These are phyloP conservation scores for Euplagia quadripunctaria DNA, from an alignment of 2,888 invertebrate species.

Conservation along the genomic window DNA sequence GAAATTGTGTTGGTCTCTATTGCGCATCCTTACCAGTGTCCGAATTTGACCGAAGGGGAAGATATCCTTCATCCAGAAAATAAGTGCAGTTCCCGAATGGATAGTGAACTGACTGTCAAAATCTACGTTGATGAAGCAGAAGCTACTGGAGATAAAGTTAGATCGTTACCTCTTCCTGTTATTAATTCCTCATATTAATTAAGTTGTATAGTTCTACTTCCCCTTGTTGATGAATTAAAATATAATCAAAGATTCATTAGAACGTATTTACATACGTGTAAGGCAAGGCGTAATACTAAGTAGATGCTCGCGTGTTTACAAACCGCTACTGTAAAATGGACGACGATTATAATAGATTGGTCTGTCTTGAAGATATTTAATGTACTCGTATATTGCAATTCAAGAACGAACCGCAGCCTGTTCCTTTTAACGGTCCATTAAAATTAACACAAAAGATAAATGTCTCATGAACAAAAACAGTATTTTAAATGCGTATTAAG, in stretches of 20 bases:
- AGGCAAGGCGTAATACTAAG: constrained; percentile 27
- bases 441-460: constrained; percentile 22
- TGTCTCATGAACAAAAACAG: not conserved
- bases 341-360: constrained; percentile 5
- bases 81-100: too few relatives aligned
- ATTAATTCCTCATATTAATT: constrained; percentile 4
- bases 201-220: constrained; percentile 2
- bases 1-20: too few relatives aligned
- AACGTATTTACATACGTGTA: constrained; percentile 47
- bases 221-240: constrained; percentile 2
- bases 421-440: constrained; percentile 51
- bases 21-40: too few relatives aligned
- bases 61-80: too few relatives aligned
- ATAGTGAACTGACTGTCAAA: not conserved
- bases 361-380: constrained; percentile 1
- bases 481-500: not conserved
- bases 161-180: not conserved
- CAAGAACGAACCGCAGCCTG: constrained; percentile 23
- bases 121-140: not conserved
- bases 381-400: not conserved
- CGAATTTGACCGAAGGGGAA: too few relatives aligned
- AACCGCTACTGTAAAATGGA: constrained; percentile 49
- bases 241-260: constrained; percentile 15
- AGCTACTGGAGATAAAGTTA: not conserved
- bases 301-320: constrained; percentile 62